A percentile compares a stretch with the other conserved stretches of the same genome.
These are phyloP conservation scores for Thysanoteuthis rhombus DNA, from an alignment of 2,888 invertebrate species.

Conservation along the genomic window DNA sequence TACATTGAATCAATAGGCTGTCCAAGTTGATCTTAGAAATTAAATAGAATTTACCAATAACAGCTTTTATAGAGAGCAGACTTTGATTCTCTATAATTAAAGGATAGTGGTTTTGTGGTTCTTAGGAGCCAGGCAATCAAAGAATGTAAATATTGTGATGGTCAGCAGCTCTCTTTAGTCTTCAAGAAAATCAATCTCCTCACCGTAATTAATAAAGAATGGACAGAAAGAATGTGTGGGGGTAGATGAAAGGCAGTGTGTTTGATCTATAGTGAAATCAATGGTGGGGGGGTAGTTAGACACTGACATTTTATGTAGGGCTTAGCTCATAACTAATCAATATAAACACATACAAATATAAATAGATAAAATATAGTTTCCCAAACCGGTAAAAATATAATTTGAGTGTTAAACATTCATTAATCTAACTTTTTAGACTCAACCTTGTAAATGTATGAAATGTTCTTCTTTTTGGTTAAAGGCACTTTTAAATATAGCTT, in stretches of 20 bases:
- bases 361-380: not conserved
- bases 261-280: not conserved
- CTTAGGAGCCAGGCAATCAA: not conserved
- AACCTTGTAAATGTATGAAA: not conserved
- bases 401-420: not conserved
- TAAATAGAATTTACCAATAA: not conserved
- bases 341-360: not conserved
- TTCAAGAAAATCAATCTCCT: not conserved
- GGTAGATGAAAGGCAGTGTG: not conserved
- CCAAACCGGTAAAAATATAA: not conserved
- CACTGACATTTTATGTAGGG: not conserved
- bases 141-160: not conserved
- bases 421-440: not conserved
- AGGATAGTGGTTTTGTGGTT: not conserved
- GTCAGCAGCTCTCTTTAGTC: not conserved
- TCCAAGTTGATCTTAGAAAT: not conserved
- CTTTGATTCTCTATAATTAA: not conserved
- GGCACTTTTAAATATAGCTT: not conserved
- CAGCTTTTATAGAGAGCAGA: not conserved
- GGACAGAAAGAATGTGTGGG: not conserved
- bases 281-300: not conserved
- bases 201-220: not conserved
- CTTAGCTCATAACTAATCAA: not conserved
- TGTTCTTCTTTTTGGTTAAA: not conserved
- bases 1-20: not conserved